phyloP scores from a whole-genome alignment of 2,113 vertebrate species.

The Morone saxatilis region DNA sequence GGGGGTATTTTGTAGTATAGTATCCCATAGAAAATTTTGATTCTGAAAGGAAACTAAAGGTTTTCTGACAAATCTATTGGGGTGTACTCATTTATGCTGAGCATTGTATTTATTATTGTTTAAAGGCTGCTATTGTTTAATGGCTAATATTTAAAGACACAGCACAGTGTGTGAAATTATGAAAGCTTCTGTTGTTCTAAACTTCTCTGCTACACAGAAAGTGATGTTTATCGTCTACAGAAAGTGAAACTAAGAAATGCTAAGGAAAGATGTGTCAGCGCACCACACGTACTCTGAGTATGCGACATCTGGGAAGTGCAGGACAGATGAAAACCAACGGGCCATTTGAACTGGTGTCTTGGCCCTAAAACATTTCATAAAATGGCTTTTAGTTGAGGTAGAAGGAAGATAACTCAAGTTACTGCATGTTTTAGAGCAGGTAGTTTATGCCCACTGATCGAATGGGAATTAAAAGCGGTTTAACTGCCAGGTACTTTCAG shows the following conservation, averaged over 20 bases:
- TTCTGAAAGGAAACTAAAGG: too few species aligned
- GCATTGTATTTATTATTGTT: not conserved
- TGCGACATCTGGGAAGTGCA: not conserved
- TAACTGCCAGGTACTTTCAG: slow-evolving; percentile 48
- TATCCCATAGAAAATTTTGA: too few species aligned
- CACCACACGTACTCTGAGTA: not conserved
- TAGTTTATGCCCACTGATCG: not conserved
- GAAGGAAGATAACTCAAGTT: not conserved
- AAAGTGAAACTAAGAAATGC: slow-evolving; percentile 15
- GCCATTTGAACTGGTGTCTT: not conserved
- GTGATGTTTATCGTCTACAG: not conserved
- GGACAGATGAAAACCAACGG: too few species aligned
- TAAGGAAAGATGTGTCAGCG: not conserved
- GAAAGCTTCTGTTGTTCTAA: not conserved
- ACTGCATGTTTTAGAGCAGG: slow-evolving; percentile 8
- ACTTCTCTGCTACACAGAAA: not conserved
- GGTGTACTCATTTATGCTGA: too few species aligned
- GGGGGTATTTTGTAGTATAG: too few species aligned
- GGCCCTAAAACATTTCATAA: not conserved
- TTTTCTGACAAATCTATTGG: too few species aligned
- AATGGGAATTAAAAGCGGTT: not conserved
- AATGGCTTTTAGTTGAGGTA: not conserved
- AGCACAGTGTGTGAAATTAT: not conserved
- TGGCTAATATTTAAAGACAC: not conserved
- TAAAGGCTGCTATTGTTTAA: not conserved